phyloP scores from a whole-genome alignment of 1,140 invertebrate species.

The Choristoneura fumiferana region DNA sequence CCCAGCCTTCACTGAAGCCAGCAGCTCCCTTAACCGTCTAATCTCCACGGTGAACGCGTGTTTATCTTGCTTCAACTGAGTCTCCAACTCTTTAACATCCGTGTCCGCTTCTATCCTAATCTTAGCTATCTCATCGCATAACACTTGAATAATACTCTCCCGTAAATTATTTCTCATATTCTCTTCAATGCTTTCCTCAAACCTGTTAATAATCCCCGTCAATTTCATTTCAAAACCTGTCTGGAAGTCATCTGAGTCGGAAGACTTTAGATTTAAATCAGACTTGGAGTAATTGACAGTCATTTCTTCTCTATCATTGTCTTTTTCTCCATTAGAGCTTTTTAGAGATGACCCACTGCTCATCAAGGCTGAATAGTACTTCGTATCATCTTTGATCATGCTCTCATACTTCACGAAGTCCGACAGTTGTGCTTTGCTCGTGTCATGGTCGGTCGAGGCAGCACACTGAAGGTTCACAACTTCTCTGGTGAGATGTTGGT shows the following conservation, averaged over 20 bases:
- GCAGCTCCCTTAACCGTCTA: conserved; percentile 62
- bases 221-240: conserved; percentile 60
- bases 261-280: conserved; percentile 51
- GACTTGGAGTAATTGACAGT: conserved; percentile 67
- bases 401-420: conserved; percentile 70
- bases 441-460: conserved; percentile 73
- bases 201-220: conserved; percentile 60
- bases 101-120: conserved; percentile 69
- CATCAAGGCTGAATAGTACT: conserved; percentile 64
- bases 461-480: conserved; percentile 80
- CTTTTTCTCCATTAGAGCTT: conserved; percentile 62
- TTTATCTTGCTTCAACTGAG: conserved; percentile 65
- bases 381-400: conserved; percentile 69
- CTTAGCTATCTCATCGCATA: conserved; percentile 72
- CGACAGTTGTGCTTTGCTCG: conserved; percentile 62
- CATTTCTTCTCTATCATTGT: conserved; percentile 68
- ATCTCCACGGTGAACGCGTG: conserved; percentile 69
- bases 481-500: conserved; percentile 80
- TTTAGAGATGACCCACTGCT: conserved; percentile 52
- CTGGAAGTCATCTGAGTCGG: conserved; percentile 58
- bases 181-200: conserved; percentile 63
- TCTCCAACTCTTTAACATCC: conserved; percentile 70
- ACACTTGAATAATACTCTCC: conserved; percentile 75
- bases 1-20: conserved; percentile 74
- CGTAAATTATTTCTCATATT: conserved; percentile 70